Evolutionary conservation across 2,888 invertebrate species (phyloP).

Genomic region (Emmelina monodactyla): DNA sequence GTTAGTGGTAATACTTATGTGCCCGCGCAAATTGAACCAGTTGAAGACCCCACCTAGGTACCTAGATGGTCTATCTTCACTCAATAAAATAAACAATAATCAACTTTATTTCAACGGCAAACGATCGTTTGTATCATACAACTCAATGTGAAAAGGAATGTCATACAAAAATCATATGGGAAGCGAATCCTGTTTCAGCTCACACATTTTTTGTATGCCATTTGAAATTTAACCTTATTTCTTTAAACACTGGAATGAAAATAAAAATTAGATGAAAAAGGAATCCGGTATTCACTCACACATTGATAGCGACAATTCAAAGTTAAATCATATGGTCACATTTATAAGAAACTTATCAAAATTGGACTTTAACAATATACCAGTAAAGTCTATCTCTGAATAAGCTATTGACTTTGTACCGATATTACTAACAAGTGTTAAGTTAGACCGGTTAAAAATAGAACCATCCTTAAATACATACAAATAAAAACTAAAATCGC

Average conservation of each 20-base stretch:
- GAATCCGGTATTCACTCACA: slow-evolving; percentile 32
- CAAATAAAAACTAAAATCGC: slow-evolving; percentile 9
- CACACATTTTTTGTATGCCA: slow-evolving; percentile 18
- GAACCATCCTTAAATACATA: not conserved
- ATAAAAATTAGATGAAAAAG: slow-evolving; percentile 3
- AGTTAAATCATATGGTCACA: slow-evolving; percentile 44
- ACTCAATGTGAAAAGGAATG: slow-evolving; percentile 33
- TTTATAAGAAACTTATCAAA: slow-evolving; percentile 12
- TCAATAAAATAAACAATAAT: slow-evolving; percentile 15
- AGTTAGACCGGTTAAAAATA: not conserved
- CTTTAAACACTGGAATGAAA: not conserved
- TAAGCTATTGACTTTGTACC: slow-evolving; percentile 1
- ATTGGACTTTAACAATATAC: not conserved
- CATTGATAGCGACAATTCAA: slow-evolving; percentile 29
- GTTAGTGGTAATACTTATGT: too few species aligned
- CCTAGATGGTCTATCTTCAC: slow-evolving; percentile 28
- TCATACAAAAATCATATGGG: slow-evolving; percentile 59
- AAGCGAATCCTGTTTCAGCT: slow-evolving; percentile 47
- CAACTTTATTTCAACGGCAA: not conserved
- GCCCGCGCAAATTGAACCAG: slow-evolving; percentile 24
- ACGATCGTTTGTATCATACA: slow-evolving; percentile 18
- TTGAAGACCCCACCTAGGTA: slow-evolving; percentile 30
- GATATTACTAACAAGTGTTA: slow-evolving; percentile 1
- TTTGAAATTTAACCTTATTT: slow-evolving; percentile 15
- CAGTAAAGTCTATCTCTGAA: slow-evolving; percentile 8